phyloP scores from a whole-genome alignment of 2,113 vertebrate genomes.

The Cyprinodon tularosa region DNA sequence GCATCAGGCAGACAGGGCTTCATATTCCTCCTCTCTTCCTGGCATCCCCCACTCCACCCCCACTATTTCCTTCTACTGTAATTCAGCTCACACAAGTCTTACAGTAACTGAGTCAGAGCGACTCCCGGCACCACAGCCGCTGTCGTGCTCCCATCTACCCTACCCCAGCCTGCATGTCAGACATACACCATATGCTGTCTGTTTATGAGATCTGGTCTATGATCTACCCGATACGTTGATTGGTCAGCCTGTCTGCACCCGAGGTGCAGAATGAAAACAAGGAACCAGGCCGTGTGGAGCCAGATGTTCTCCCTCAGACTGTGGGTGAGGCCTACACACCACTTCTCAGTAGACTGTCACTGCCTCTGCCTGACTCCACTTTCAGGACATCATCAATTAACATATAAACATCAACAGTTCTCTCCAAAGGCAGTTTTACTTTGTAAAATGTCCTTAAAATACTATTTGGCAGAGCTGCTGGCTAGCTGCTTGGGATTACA shows the following conservation, averaged over 20 bases:
- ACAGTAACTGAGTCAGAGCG: conserved; percentile 52
- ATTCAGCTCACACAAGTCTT: conserved; percentile 38
- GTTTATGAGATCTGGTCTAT: conserved; percentile 35
- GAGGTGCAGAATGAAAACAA: conserved; percentile 56
- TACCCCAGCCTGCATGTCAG: conserved; percentile 7
- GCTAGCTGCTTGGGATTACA: conserved; percentile 21
- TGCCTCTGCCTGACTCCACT: conserved; percentile 25
- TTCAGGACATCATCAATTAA: conserved; percentile 37
- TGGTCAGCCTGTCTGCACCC: conserved; percentile 49
- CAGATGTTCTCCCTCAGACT: conserved; percentile 63
- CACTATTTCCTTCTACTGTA: conserved; percentile 39
- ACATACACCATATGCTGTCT: conserved; percentile 35
- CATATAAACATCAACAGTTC: conserved; percentile 13
- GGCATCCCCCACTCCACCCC: conserved; percentile 43
- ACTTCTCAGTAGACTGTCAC: conserved; percentile 11
- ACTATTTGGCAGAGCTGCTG: conserved; percentile 38
- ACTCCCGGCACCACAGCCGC: conserved; percentile 28
- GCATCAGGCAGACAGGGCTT: conserved; percentile 70
- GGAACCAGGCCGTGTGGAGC: conserved; percentile 32
- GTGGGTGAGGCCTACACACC: conserved; percentile 36
- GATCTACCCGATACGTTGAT: conserved; percentile 33
- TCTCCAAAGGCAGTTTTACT: conserved; percentile 25
- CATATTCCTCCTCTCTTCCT: conserved; percentile 66
- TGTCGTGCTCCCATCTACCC: conserved; percentile 45
- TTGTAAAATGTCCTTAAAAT: conserved; percentile 28